phyloP scores from a whole-genome alignment of 1,140 invertebrate species.

The Palaemon carinicauda region DNA sequence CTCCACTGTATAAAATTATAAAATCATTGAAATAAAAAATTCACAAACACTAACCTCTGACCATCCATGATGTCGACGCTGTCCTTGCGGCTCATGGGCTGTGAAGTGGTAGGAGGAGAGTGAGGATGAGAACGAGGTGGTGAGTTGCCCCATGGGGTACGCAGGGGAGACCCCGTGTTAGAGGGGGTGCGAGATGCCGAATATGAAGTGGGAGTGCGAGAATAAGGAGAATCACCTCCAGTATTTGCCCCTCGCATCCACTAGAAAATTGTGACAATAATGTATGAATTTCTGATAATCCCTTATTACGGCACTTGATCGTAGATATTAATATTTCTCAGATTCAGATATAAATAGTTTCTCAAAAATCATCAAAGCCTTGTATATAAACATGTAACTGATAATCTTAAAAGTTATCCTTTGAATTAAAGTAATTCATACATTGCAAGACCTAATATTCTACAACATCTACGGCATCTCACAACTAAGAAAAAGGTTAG shows the following conservation, averaged over 20 bases:
- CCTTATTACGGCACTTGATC: no score
- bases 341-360: no score
- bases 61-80: conserved; percentile 36
- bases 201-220: conserved; percentile 38
- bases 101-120: conserved; percentile 41
- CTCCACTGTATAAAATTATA: no score
- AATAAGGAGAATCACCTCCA: conserved; percentile 51
- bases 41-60: conserved; percentile 10
- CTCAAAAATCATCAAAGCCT: no score
- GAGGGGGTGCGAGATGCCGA: conserved; percentile 56
- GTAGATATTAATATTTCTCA: no score
- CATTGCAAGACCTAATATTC: no score
- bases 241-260: conserved; percentile 54
- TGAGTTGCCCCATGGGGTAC: conserved; percentile 52
- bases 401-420: no score
- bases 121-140: conserved; percentile 45
- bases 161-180: conserved; percentile 53
- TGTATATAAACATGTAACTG: no score
- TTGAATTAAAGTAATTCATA: no score
- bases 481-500: no score
- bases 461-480: no score
- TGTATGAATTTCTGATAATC: no score
- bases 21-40: not conserved
- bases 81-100: conserved; percentile 40
- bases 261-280: conserved; percentile 9